phyloP scores from a whole-genome alignment of 2,888 invertebrate genomes.

The Maniola hyperantus region DNA sequence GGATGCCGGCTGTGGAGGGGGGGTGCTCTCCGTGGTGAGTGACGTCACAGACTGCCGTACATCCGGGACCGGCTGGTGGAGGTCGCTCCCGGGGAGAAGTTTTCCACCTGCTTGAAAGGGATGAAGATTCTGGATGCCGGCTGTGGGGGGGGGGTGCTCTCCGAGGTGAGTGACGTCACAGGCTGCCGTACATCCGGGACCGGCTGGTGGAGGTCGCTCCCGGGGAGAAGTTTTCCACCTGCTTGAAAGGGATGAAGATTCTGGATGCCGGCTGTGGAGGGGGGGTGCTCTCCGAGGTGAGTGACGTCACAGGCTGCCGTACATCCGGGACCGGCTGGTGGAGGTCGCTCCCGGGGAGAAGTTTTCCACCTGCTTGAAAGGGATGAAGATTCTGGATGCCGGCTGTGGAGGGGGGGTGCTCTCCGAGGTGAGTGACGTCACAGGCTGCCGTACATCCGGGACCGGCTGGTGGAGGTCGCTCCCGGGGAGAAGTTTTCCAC shows the following conservation, averaged over 20 bases:
- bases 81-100: no score
- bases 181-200: conserved; percentile 88
- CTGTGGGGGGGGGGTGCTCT: no score
- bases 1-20: conserved; percentile 97
- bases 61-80: no score
- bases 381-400: no score
- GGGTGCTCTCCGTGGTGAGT: conserved; percentile 86
- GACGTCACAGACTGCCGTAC: no score
- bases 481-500: conserved; percentile 63
- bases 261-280: conserved; percentile 97
- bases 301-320: no score
- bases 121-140: no score
- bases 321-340: no score
- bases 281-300: conserved; percentile 88
- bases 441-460: conserved; percentile 88
- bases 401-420: no score
- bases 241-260: conserved; percentile 86
- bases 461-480: conserved; percentile 84
- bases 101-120: no score
- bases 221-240: conserved; percentile 69
- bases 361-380: no score
- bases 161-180: conserved; percentile 45
- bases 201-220: conserved; percentile 82
- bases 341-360: no score
- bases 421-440: conserved; percentile 21